Conservation (phyloP, 2,113 vertebrate genomes). For the Pristiophorus japonicus region DNA sequence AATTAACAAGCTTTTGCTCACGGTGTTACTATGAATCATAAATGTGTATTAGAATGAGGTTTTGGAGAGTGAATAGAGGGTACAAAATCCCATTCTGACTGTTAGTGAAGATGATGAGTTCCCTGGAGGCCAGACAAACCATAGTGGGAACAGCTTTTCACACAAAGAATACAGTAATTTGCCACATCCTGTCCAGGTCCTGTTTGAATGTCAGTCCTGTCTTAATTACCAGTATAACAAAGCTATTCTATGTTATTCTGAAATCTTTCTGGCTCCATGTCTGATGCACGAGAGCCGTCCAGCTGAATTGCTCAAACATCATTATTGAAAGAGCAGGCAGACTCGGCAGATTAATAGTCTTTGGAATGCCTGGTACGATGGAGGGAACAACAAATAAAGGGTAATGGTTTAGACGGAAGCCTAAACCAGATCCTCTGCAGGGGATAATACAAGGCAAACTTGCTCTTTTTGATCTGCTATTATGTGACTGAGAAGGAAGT, state of each 20-base stretch:
- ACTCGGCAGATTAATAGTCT: slow-evolving; percentile 45
- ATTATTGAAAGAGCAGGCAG: slow-evolving; percentile 29
- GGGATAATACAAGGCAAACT: slow-evolving; percentile 26
- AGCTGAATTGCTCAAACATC: slow-evolving; percentile 41
- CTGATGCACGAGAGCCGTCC: slow-evolving; percentile 40
- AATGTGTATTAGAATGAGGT: slow-evolving; percentile 49
- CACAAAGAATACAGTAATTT: slow-evolving; percentile 77
- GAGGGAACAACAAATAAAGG: slow-evolving; percentile 55
- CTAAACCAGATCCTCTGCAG: slow-evolving; percentile 47
- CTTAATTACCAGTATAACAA: slow-evolving; percentile 83
- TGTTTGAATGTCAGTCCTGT: slow-evolving; percentile 70
- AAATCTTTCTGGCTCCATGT: slow-evolving; percentile 43
- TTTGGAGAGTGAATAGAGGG: slow-evolving; percentile 70
- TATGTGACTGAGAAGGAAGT: slow-evolving; percentile 16
- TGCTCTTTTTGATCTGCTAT: slow-evolving; percentile 22
- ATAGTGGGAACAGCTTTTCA: slow-evolving; percentile 72
- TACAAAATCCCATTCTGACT: slow-evolving; percentile 87
- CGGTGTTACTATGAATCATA: slow-evolving; percentile 49
- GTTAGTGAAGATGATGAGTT: slow-evolving; percentile 87
- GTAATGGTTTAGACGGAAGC: slow-evolving; percentile 49
- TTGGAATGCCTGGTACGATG: slow-evolving; percentile 46
- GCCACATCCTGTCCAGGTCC: slow-evolving; percentile 70
- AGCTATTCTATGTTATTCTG: slow-evolving; percentile 57
- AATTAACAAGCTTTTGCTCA: slow-evolving; percentile 56
- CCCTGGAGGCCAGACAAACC: slow-evolving; percentile 73